A percentile compares a stretch with the other conserved stretches of the same genome.
phyloP scores from a whole-genome alignment of 2,888 invertebrate species.

The Euphydryas editha region DNA sequence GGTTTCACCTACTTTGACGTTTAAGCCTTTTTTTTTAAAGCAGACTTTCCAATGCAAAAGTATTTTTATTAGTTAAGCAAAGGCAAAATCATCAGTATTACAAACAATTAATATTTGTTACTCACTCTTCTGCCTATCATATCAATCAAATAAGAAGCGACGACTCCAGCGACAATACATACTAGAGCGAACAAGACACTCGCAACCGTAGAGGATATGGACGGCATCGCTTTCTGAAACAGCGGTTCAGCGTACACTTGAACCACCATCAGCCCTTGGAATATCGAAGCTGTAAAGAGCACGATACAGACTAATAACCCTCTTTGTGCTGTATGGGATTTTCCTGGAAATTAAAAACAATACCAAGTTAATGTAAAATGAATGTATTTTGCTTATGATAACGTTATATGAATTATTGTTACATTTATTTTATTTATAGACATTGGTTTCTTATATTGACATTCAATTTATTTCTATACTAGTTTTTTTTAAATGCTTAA shows the following conservation, averaged over 20 bases:
- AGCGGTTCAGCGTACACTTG: conserved; percentile 69
- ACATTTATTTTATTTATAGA: too few relatives aligned
- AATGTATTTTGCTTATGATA: too few relatives aligned
- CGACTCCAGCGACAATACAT: conserved; percentile 51
- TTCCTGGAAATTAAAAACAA: conserved; percentile 54
- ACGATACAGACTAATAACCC: conserved; percentile 53
- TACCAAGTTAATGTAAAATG: too few relatives aligned
- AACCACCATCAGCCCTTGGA: conserved; percentile 65
- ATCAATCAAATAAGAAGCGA: conserved; percentile 63
- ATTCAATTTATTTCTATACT: too few relatives aligned
- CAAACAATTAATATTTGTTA: neutral
- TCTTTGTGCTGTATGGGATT: conserved; percentile 59
- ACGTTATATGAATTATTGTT: too few relatives aligned
- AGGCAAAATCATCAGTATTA: neutral
- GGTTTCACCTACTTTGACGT: too few relatives aligned
- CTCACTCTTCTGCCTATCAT: conserved; percentile 63
- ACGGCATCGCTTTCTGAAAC: conserved; percentile 61
- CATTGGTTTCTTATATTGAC: too few relatives aligned
- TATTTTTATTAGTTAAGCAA: neutral
- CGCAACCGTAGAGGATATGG: conserved; percentile 58
- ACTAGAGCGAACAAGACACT: conserved; percentile 58
- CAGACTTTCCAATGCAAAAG: too few relatives aligned
- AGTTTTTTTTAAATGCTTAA: too few relatives aligned
- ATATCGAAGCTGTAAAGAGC: conserved; percentile 56
- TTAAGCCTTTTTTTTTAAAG: too few relatives aligned